Percentiles rank a stretch among this genome's conserved stretches.
These are phyloP conservation scores for Dreissena polymorpha DNA, from an alignment of 1,140 invertebrate genomes.

Conservation along the genomic window DNA sequence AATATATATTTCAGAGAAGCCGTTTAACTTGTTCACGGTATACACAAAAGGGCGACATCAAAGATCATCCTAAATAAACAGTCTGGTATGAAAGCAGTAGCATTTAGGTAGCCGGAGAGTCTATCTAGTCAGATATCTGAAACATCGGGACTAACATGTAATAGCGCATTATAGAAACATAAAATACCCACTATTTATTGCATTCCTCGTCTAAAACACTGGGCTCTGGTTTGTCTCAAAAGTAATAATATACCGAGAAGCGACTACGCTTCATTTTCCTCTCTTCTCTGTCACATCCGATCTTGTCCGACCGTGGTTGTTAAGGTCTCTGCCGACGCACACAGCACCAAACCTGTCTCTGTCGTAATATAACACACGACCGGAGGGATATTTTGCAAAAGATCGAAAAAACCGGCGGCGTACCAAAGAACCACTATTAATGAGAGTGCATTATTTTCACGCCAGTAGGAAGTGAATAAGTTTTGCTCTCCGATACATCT, in stretches of 20 bases:
- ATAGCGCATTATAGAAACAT: constrained; percentile 48
- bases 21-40: neutral
- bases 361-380: constrained; percentile 42
- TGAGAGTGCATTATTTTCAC: neutral
- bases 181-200: constrained; percentile 41
- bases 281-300: constrained; percentile 44
- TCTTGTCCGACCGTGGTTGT: constrained; percentile 18
- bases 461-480: neutral
- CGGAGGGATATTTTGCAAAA: constrained; percentile 26
- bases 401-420: neutral
- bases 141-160: constrained; percentile 41
- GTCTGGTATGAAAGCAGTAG: neutral
- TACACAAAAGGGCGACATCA: neutral
- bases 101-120: neutral
- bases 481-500: too few species aligned
- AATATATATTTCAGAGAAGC: neutral
- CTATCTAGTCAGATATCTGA: constrained; percentile 18
- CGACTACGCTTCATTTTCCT: constrained; percentile 48
- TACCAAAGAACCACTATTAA: neutral
- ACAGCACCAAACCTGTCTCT: constrained; percentile 9
- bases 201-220: constrained; percentile 24
- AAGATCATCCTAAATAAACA: neutral
- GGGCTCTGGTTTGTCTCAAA: constrained; percentile 34
- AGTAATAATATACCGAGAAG: constrained; percentile 42
- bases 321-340: constrained; percentile 28